Evolutionary conservation across 2,888 invertebrate genomes (phyloP), one percentile per base, ranked within the genome.

Genomic region (Zele albiditarsus): DNA sequence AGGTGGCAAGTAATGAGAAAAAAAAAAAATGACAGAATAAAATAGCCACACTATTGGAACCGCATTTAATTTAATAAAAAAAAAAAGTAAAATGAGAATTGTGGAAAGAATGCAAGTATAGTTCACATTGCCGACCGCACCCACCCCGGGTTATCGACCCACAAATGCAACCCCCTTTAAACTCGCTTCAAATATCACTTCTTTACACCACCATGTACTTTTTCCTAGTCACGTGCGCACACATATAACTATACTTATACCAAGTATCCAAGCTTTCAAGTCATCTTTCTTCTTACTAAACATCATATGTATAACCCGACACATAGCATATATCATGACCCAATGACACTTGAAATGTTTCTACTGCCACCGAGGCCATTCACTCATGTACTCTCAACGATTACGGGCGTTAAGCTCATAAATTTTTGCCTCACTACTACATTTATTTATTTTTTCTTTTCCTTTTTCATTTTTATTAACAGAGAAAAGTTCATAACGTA

Each of bases 101-200:
- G 79, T 74, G 81, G 80, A 81, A 78, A 79, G 79, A 81, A 80
- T 74, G 79, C 75, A 79, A 77, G 80, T 80, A 80, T 80, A 78
- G 82, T 79, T 80, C 75, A 79, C 38, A 38, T 38, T 38, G 38
- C 83, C 83, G 83, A 85, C 85, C 84, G 86, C 83, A 83, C 86
- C 85, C 85, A 86, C 84, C 84, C 85, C 79, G 84, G 84, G 82
- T 80, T 85, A 85, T 85, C 86, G 85, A 85, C 85, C 85, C 82
- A 82, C 81, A 20, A 53, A 80, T 82, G 84, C 82, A 84, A 77
- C 74, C 85, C 83, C 84, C 77, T 38, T 38, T 38, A 80, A 77
- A 68, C 80, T 79, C 78, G 80, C 80, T 81, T 79, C 81, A 79
- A 84, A 86, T 84, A 82, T 83, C 79, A 81, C 82, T 81, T 78